Evolutionary conservation across 1,140 invertebrate species (phyloP).

Genomic region (Papilio dardanus): DNA sequence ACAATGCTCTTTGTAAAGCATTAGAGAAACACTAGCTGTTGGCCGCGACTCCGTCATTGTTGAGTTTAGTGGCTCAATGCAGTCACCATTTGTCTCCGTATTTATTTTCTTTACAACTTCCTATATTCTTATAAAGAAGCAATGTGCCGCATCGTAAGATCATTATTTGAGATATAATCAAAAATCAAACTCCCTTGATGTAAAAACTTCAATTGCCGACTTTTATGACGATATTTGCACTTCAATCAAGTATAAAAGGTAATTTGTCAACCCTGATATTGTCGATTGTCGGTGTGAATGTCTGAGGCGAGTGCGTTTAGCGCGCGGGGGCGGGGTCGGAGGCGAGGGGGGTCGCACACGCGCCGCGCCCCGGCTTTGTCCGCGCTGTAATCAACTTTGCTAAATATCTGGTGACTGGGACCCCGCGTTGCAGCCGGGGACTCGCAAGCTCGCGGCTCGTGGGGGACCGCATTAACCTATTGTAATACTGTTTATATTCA

Average conservation of each 20-base stretch:
- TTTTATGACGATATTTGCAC: neutral
- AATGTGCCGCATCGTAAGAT: too few relatives aligned
- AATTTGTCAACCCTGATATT: constrained; percentile 22
- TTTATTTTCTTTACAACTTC: too few relatives aligned
- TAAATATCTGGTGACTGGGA: neutral
- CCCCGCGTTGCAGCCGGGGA: neutral
- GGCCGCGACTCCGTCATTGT: too few relatives aligned
- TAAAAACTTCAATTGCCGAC: too few relatives aligned
- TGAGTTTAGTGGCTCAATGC: too few relatives aligned
- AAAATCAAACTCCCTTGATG: too few relatives aligned
- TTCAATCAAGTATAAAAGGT: neutral
- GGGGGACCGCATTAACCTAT: neutral
- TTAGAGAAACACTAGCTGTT: too few relatives aligned
- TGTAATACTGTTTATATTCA: neutral
- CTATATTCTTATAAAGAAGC: too few relatives aligned
- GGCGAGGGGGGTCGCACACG: neutral
- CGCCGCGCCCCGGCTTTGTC: constrained; percentile 5
- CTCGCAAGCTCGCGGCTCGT: too few relatives aligned
- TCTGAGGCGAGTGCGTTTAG: constrained; percentile 8
- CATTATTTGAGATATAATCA: too few relatives aligned
- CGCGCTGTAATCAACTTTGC: constrained; percentile 19
- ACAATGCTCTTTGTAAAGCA: constrained; percentile 54
- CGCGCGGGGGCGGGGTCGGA: neutral
- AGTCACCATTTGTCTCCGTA: too few relatives aligned
- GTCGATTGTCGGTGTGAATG: neutral